Conservation (phyloP, 2,888 invertebrate species). For the Smittia sp. region DNA sequence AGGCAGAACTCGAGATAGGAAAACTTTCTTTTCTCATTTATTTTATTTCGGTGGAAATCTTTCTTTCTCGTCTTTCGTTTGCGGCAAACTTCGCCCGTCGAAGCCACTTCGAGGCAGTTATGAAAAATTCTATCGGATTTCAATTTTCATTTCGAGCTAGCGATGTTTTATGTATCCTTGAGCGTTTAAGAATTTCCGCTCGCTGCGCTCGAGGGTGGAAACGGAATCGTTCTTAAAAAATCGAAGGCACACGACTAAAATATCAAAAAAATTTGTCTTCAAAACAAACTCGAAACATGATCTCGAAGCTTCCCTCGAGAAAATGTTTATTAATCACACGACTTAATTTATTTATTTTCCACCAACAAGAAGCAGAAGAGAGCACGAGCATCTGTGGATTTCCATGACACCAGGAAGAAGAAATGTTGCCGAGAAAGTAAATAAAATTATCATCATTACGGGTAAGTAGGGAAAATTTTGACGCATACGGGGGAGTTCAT, state of each 20-base stretch:
- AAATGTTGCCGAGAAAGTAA: neutral
- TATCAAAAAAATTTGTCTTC: slow-evolving; percentile 24
- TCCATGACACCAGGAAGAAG: neutral
- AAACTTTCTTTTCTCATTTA: slow-evolving; percentile 22
- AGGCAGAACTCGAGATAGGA: neutral
- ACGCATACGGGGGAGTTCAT: too few relatives aligned
- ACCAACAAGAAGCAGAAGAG: too few relatives aligned
- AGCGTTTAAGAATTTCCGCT: slow-evolving; percentile 35
- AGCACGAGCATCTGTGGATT: slow-evolving; percentile 18
- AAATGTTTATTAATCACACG: slow-evolving; percentile 31
- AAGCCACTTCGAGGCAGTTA: neutral
- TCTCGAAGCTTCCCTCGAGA: neutral
- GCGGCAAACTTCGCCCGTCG: too few relatives aligned
- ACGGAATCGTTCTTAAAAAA: slow-evolving; percentile 7
- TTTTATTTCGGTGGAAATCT: slow-evolving; percentile 12
- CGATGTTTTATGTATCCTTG: slow-evolving; percentile 32
- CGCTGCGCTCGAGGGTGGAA: neutral
- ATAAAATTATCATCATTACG: neutral
- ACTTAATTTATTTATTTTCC: slow-evolving; percentile 23
- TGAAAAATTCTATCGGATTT: slow-evolving; percentile 32
- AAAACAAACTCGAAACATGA: slow-evolving; percentile 35
- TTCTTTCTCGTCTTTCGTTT: neutral
- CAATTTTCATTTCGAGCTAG: neutral
- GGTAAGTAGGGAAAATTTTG: neutral
- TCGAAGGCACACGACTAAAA: slow-evolving; percentile 39